These are phyloP conservation scores for Lemur catta DNA, from an alignment of 2,797 vertebrate species.

Conservation along the genomic window DNA sequence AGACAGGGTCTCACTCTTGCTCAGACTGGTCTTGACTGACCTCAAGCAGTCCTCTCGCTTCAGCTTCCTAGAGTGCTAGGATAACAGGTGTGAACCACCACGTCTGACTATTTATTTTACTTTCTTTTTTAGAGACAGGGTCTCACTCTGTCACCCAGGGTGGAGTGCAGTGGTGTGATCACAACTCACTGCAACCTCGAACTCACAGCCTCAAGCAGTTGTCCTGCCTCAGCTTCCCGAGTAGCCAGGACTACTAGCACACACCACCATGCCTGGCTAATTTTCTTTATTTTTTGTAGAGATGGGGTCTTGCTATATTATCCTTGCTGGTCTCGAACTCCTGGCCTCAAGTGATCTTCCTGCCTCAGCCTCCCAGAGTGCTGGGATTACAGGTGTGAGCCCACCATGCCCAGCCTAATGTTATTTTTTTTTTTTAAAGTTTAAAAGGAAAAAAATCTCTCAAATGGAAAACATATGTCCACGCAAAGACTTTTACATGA, in stretches of 20 bases:
- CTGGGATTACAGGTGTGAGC: neutral
- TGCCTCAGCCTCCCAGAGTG: neutral
- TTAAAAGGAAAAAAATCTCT: neutral
- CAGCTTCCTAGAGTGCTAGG: neutral
- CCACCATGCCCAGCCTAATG: neutral
- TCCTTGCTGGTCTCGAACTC: neutral
- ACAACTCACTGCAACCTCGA: too few relatives aligned
- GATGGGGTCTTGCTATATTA: too few relatives aligned
- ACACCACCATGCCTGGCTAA: too few relatives aligned
- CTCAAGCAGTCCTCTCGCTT: neutral
- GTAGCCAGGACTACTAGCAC: too few relatives aligned
- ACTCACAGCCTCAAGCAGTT: too few relatives aligned
- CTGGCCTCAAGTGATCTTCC: neutral
- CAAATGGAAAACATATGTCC: neutral
- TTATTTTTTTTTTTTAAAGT: neutral
- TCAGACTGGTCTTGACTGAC: neutral
- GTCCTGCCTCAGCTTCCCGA: too few relatives aligned
- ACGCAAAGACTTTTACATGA: neutral
- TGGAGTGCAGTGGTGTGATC: too few relatives aligned
- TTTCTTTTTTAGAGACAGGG: too few relatives aligned
- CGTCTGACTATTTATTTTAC: too few relatives aligned
- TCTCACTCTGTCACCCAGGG: too few relatives aligned
- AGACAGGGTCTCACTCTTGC: neutral
- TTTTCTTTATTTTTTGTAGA: too few relatives aligned
- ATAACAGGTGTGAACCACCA: neutral